These are phyloP conservation scores for Toxotes lorentzi DNA, from an alignment of 2,797 vertebrate species.

Conservation along the genomic window DNA sequence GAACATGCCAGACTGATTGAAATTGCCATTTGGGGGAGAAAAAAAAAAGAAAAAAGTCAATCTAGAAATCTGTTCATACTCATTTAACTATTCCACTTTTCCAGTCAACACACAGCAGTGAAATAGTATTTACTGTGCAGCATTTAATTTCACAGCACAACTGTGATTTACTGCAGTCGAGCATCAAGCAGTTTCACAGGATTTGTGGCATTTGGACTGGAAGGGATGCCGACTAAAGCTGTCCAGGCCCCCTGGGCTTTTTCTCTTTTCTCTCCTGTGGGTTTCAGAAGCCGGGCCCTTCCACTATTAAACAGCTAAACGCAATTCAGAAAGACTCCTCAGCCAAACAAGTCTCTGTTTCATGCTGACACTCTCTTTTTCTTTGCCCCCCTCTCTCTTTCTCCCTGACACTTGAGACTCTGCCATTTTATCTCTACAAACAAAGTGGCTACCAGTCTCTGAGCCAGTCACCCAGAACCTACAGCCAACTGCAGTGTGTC, in stretches of 20 bases:
- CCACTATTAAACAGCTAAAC: conserved; percentile 28
- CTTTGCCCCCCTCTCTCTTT: conserved; percentile 16
- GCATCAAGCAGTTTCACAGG: conserved; percentile 8
- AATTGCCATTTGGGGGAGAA: not conserved
- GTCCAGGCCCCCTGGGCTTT: conserved; percentile 8
- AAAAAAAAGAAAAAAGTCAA: not conserved
- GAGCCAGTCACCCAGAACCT: conserved; percentile 49
- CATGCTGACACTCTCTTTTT: conserved; percentile 33
- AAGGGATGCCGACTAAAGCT: conserved; percentile 21
- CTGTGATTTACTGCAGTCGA: conserved; percentile 5
- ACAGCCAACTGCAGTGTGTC: conserved; percentile 40
- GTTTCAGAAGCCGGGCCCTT: conserved; percentile 3
- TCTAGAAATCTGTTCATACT: conserved; percentile 8
- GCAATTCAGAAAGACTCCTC: conserved; percentile 41
- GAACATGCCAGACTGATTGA: not conserved
- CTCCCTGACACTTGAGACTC: conserved; percentile 29
- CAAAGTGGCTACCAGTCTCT: conserved; percentile 41
- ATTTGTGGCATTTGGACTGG: conserved; percentile 35
- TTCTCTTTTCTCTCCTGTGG: conserved; percentile 6
- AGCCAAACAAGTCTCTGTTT: conserved; percentile 21
- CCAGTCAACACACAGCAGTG: not conserved
- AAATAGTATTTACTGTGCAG: conserved; percentile 7
- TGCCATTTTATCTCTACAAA: conserved; percentile 35
- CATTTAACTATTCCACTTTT: not conserved
- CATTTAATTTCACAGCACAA: conserved; percentile 14